phyloP scores from a whole-genome alignment of 2,113 vertebrate genomes.

The Passer domesticus region DNA sequence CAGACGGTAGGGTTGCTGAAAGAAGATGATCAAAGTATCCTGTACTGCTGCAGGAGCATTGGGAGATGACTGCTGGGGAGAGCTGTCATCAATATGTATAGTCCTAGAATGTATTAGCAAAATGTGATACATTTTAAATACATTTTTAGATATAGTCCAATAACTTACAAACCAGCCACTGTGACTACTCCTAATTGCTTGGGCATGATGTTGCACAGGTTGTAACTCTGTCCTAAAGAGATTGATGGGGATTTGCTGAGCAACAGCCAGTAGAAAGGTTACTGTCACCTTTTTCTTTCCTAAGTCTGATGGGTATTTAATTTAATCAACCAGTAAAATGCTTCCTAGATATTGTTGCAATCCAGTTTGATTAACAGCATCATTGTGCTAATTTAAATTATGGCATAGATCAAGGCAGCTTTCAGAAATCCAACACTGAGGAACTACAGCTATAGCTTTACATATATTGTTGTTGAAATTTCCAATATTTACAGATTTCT shows the following conservation, averaged over 20 bases:
- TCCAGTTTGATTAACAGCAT: background rate
- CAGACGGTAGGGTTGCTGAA: background rate
- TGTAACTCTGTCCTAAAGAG: background rate
- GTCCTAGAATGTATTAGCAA: background rate
- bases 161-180: background rate
- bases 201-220: background rate
- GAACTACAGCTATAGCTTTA: background rate
- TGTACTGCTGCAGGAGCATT: background rate
- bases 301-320: background rate
- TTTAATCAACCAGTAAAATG: background rate
- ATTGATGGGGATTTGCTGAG: background rate
- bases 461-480: background rate
- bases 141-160: background rate
- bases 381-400: background rate
- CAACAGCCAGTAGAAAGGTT: background rate
- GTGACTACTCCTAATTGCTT: background rate
- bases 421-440: background rate
- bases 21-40: background rate
- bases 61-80: background rate
- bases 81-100: background rate
- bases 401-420: background rate
- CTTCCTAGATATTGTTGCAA: background rate
- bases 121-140: background rate
- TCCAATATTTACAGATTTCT: background rate
- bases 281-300: background rate